A percentile compares a stretch with the other conserved stretches of the same genome.
phyloP scores from a whole-genome alignment of 2,888 invertebrate genomes.

The Julus scanicus region DNA sequence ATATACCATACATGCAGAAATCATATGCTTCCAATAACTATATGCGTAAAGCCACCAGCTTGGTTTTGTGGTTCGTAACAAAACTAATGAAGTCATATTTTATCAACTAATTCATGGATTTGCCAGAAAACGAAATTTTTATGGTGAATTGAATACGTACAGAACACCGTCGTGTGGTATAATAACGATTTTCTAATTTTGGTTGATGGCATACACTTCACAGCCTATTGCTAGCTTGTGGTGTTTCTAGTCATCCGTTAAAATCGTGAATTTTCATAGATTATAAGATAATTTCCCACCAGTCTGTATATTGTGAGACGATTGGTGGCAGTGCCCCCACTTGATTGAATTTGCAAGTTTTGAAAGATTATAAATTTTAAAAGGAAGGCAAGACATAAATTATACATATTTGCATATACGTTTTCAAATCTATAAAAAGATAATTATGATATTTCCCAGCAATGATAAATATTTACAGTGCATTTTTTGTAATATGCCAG shows the following conservation, averaged over 20 bases:
- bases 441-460: too few species aligned
- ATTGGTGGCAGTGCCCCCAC: too few species aligned
- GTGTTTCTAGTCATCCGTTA: background rate
- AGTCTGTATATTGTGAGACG: too few species aligned
- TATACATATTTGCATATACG: too few species aligned
- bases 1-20: background rate
- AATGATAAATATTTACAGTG: too few species aligned
- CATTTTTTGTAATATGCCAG: too few species aligned
- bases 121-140: background rate
- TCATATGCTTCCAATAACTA: background rate
- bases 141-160: background rate
- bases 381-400: too few species aligned
- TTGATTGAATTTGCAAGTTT: too few species aligned
- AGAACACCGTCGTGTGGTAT: background rate
- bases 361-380: too few species aligned
- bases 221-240: background rate
- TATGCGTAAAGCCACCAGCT: background rate
- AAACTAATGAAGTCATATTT: background rate
- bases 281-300: too few species aligned
- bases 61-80: background rate
- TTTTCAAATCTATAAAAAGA: too few species aligned
- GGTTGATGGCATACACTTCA: background rate
- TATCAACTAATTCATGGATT: background rate
- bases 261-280: background rate
- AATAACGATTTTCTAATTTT: background rate